These are phyloP conservation scores for Kuschelorhynchus macadamiae DNA, from an alignment of 2,888 invertebrate species.

Conservation along the genomic window DNA sequence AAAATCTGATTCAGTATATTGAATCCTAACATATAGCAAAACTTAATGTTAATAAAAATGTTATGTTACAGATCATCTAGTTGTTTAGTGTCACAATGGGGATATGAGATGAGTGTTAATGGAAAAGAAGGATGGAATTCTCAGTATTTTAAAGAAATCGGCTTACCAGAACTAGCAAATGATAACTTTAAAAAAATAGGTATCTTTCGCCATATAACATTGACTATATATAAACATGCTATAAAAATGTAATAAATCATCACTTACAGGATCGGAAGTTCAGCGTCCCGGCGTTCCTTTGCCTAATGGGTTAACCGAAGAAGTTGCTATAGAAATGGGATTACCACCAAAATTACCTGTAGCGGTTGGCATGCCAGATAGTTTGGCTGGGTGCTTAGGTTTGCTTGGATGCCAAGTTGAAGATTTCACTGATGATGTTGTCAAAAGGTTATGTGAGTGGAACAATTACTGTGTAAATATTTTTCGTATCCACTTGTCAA, in stretches of 20 bases:
- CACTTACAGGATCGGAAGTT: constrained; percentile 19
- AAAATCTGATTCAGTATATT: too few relatives aligned
- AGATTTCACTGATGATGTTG: constrained; percentile 56
- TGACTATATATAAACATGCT: too few relatives aligned
- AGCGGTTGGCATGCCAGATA: constrained; percentile 93
- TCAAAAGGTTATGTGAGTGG: constrained; percentile 38
- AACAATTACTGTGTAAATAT: too few relatives aligned
- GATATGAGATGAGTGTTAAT: constrained; percentile 78
- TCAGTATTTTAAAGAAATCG: constrained; percentile 79
- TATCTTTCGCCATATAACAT: too few relatives aligned
- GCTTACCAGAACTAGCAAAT: constrained; percentile 78
- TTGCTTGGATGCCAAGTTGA: constrained; percentile 79
- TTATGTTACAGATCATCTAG: constrained; percentile 89
- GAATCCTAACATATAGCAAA: too few relatives aligned
- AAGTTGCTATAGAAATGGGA: constrained; percentile 79
- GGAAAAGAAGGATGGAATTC: constrained; percentile 78
- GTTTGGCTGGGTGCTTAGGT: constrained; percentile 93
- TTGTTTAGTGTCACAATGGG: constrained; percentile 95
- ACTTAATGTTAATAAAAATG: too few relatives aligned
- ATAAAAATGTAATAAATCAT: too few relatives aligned
- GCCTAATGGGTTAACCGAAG: constrained; percentile 75
- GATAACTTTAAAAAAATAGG: constrained; percentile 80
- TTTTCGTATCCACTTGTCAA: too few relatives aligned
- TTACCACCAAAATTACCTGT: constrained; percentile 84
- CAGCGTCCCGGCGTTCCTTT: constrained; percentile 68